Base-by-base conservation (phyloP, 2,888 invertebrate genomes). In the Marronus borbonicus region DNA sequence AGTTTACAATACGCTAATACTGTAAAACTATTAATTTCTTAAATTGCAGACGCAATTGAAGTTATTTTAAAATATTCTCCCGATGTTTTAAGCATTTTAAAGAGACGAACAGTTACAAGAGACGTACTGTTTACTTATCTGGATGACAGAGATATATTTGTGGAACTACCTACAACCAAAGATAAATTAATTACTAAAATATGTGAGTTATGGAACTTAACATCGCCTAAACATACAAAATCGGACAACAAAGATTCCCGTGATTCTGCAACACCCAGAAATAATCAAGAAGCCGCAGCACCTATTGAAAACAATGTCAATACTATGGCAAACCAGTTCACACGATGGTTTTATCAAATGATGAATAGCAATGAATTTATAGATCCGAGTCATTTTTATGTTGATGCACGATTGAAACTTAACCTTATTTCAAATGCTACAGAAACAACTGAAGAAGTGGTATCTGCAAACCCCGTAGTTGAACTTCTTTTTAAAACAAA, bases 341-440 rank as follows among this genome's bases (percentile, higher is more conserved):
- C 89, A 0, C 88, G 89, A 78, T 93, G 93, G 93, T 93, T 91
- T 85, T 93, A 91, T 79, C 80, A 84, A 3, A 84, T 90, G 84
- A 82, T 90, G 76, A 91, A 91, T 81, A 83, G 85, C 1, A 84
- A 86, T 70, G 86, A 85, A 31, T 79, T 81, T 20, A 86, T 92
- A 36, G 89, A 88, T 31, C 76, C 87, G 0, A 88, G 89, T 39
- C 92, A 93, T 84, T 92, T 93, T 82, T 93, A 90, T 90, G 84
- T 85, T 8, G 92, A 93, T 83, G 89, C 90, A 44, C 87, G 85
- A 80, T 83, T 90, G 68, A 86, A 86, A 80, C 72, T 90, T 44
- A 85, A 86, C 78, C 80, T 88, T 72, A 81, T 82, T 14, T 82
- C 85, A 1, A 81, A 83, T 5, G 79, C 83, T 20, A 80, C 84